A percentile compares a stretch with the other conserved stretches of the same genome.
Conservation (phyloP, 1,140 invertebrate species). For the Zaprionus ghesquierei region DNA sequence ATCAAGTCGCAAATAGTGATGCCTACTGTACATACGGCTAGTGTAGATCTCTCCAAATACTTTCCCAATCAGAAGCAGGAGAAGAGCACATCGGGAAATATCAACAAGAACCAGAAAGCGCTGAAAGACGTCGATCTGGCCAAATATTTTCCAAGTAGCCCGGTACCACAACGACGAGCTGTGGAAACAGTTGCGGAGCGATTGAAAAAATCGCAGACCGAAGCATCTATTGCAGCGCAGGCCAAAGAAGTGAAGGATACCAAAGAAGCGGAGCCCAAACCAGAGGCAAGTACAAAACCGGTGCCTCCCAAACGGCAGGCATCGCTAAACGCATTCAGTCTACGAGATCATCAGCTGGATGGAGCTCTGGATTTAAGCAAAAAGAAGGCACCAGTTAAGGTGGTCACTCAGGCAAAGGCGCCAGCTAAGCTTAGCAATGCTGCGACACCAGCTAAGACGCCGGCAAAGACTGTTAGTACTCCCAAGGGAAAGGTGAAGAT, state of each 20-base stretch:
- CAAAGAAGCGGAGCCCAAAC: background rate
- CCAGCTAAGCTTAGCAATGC: constrained; percentile 1
- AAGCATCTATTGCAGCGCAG: constrained; percentile 39
- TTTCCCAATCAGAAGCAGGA: constrained; percentile 79
- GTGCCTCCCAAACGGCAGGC: constrained; percentile 56
- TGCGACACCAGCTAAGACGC: background rate
- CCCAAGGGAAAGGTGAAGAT: constrained; percentile 71
- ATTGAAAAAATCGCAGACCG: constrained; percentile 72
- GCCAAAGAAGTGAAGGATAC: constrained; percentile 1
- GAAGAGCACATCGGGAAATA: constrained; percentile 53
- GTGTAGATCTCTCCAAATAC: constrained; percentile 78
- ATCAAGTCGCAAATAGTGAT: constrained; percentile 72
- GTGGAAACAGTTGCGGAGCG: constrained; percentile 70
- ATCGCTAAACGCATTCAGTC: constrained; percentile 61
- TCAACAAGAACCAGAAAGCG: constrained; percentile 78
- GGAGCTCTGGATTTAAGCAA: constrained; percentile 74
- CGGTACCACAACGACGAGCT: constrained; percentile 66
- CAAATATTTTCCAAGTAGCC: constrained; percentile 79
- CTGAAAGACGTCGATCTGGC: constrained; percentile 78
- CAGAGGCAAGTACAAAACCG: constrained; percentile 40
- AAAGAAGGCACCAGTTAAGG: constrained; percentile 53
- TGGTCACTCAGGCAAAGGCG: constrained; percentile 16
- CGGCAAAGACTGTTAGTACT: constrained; percentile 39
- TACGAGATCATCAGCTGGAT: constrained; percentile 76
- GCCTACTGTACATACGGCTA: constrained; percentile 65